These are phyloP conservation scores for Apostichopus leukothele DNA, from an alignment of 53 echinoderm and acorn worm species.

Conservation along the genomic window DNA sequence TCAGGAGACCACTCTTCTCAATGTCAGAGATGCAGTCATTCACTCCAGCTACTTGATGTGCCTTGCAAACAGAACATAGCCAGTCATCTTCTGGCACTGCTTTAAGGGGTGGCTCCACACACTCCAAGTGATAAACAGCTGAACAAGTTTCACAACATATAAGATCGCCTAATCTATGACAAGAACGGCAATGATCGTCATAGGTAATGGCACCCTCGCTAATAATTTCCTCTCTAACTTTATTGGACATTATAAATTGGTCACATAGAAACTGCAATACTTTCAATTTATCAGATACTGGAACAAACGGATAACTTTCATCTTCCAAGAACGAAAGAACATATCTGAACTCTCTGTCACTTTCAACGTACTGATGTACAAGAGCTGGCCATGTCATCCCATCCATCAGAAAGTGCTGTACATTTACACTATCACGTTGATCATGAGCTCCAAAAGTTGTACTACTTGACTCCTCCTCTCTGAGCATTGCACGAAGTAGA, in stretches of 20 bases:
- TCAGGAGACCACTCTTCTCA: constrained; percentile 93
- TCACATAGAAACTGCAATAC: constrained; percentile 87
- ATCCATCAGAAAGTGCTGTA: constrained; percentile 91
- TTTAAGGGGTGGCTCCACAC: constrained; percentile 78
- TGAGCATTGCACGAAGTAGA: constrained; percentile 72
- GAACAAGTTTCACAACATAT: constrained; percentile 98
- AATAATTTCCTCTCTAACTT: constrained; percentile 94
- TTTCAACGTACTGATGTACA: constrained; percentile 86
- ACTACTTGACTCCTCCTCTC: constrained; percentile 86
- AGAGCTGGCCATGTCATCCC: constrained; percentile 97
- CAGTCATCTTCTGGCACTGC: constrained; percentile 99
- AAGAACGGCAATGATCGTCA: constrained; percentile 94
- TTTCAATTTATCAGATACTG: constrained; percentile 77
- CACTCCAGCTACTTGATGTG: constrained; percentile 80
- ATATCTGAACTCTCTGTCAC: constrained; percentile 78
- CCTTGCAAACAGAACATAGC: constrained; percentile 85
- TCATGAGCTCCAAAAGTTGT: constrained; percentile 98
- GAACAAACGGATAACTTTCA: constrained; percentile 85
- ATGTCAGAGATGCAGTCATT: constrained; percentile 93
- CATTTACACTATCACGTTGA: constrained; percentile 89
- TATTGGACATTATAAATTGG: constrained; percentile 88
- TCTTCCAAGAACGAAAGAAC: constrained; percentile 69
- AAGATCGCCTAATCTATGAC: constrained; percentile 95
- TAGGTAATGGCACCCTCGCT: constrained; percentile 97
- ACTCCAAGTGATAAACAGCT: constrained; percentile 95